Conservation (phyloP, 37 sponge, comb jelly and placozoan species). For the Chondrosia reniformis region DNA sequence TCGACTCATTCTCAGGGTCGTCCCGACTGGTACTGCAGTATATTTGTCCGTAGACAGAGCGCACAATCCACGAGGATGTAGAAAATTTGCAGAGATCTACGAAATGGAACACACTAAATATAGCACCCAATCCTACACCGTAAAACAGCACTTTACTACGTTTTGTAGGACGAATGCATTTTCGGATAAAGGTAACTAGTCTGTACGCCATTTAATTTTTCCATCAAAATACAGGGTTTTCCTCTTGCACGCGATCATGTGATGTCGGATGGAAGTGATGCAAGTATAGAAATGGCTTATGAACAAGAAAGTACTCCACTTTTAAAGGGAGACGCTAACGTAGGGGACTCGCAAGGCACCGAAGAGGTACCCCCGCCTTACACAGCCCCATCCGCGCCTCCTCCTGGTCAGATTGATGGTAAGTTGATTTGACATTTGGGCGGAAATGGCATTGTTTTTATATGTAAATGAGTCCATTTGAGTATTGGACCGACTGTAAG, state of each 20-base stretch:
- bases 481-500: too few species aligned
- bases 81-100: neutral
- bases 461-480: too few species aligned
- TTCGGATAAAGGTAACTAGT: neutral
- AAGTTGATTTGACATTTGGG: too few species aligned
- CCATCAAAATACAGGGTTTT: neutral
- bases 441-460: too few species aligned
- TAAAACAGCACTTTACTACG: neutral
- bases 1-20: neutral
- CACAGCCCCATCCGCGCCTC: neutral
- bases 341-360: too few species aligned
- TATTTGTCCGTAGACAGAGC: neutral
- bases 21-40: neutral
- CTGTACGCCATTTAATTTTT: neutral
- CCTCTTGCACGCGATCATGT: neutral
- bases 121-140: slow-evolving; percentile 1
- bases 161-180: neutral
- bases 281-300: neutral
- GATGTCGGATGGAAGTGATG: too few species aligned
- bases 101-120: neutral
- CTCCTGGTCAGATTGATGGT: neutral
- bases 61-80: neutral
- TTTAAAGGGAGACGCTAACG: neutral
- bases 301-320: slow-evolving; percentile 2
- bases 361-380: slow-evolving; percentile 15